These are phyloP conservation scores for Crossaster papposus DNA, from an alignment of 53 echinoderm and acorn worm genomes.

Conservation along the genomic window DNA sequence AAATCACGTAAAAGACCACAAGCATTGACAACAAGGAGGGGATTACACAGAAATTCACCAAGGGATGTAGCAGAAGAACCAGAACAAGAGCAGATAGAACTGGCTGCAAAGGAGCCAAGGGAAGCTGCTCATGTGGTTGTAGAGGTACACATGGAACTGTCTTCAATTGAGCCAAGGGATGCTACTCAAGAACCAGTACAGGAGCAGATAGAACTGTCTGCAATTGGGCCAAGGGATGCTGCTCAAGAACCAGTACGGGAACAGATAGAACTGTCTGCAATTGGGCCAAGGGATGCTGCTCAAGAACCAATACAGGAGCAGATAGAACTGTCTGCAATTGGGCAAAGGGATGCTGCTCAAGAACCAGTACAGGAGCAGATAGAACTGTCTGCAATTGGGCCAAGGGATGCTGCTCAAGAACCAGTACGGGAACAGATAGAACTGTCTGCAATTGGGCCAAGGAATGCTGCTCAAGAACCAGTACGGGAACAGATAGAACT, in stretches of 20 bases:
- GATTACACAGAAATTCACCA: neutral
- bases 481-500: no score
- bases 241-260: neutral
- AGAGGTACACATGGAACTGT: no score
- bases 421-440: no score
- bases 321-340: neutral
- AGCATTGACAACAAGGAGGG: no score
- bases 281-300: neutral
- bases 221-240: neutral
- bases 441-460: no score
- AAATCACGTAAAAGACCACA: no score
- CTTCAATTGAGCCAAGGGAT: no score
- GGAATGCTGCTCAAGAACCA: no score
- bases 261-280: neutral
- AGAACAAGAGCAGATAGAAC: neutral
- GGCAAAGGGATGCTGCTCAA: no score
- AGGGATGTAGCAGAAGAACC: neutral
- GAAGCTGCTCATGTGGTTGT: neutral
- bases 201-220: no score
- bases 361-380: neutral
- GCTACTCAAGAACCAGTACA: no score
- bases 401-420: no score
- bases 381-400: neutral
- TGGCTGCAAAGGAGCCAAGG: neutral
- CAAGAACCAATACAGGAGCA: neutral